Base-by-base conservation (phyloP, 1,140 invertebrate species). In the Carposina sasakii region DNA sequence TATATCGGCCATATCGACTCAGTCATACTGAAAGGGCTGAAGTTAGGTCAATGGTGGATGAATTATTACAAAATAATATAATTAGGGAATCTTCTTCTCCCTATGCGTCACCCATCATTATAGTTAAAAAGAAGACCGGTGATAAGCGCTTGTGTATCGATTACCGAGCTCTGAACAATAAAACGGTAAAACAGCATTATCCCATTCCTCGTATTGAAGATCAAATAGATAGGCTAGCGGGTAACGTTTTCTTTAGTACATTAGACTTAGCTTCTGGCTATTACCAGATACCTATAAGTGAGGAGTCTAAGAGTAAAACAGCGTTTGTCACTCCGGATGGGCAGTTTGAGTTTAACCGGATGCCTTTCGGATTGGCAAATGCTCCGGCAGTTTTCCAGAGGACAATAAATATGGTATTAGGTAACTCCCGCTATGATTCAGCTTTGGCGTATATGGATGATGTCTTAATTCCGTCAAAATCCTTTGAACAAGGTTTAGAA, bases 131-230 rank as follows among this genome's bases (percentile, higher is more conserved):
- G 33, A 63, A 60, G 21, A 51, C 51, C 23, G 58, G 61, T 0
- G 47, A 64, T 12, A 15, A 55, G 41, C 13, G 60, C n/a, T 50
- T 82, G 28, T 63, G 56, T 20, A 49, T 69, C 0, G 71, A 84
- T 52, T 89, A 70, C 51, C 40, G 76, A 13, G 26, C 45, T 16
- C 43, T 89, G 4, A 89, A 88, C 60, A 28, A 39, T 1, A 52
- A 77, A 1, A 86, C 81, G 0, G 54, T 60, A 3, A 60, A 57
- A 23, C 81, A 87, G 46, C 45, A 34, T 22, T 45, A 33, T 53
- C 87, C 87, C 0, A 41, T 89, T 3, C 87, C 86, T 1, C 33
- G 70, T 3, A 85, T 87, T 12, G 74, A 84, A 15, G 81, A 86
- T 22, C 60, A 58, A n/a, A 54, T 89, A 5, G 67, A 81, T 48